phyloP scores from a whole-genome alignment of 2,797 vertebrate species.

The Siniperca scherzeri region DNA sequence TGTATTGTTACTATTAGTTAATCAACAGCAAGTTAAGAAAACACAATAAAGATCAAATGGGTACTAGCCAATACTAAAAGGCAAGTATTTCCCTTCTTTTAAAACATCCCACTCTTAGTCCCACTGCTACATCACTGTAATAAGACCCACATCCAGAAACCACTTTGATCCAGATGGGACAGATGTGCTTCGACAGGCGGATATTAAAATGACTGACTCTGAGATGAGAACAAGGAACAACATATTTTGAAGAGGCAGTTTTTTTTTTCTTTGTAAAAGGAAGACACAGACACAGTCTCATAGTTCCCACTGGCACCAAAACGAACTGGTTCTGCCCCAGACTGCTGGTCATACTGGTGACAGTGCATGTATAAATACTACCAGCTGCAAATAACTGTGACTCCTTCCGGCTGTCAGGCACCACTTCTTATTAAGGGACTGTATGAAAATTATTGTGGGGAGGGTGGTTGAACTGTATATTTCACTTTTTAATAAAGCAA shows the following conservation, averaged over 20 bases:
- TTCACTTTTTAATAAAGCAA: background rate
- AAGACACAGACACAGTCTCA: background rate
- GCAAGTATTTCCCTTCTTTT: background rate
- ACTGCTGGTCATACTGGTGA: background rate
- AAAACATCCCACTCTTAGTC: background rate
- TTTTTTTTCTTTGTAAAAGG: too few species aligned
- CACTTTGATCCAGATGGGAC: constrained; percentile 83
- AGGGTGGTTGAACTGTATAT: background rate
- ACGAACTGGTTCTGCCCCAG: background rate
- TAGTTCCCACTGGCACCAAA: background rate
- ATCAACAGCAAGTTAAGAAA: background rate
- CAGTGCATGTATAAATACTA: constrained; percentile 1
- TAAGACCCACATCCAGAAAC: constrained; percentile 77
- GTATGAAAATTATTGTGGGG: background rate
- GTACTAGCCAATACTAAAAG: background rate
- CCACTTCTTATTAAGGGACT: background rate
- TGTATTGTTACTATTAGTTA: background rate
- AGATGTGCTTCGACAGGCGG: constrained; percentile 48
- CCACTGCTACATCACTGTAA: constrained; percentile 13
- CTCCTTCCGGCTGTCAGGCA: background rate
- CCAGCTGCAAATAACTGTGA: background rate
- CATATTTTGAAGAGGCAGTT: background rate
- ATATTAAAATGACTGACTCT: constrained; percentile 12
- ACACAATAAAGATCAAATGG: background rate
- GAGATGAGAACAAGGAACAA: constrained; percentile 26